Percentiles rank a stretch among this genome's conserved stretches.
Conservation (phyloP, 1,140 invertebrate genomes). For the Aleiodes sp. region DNA sequence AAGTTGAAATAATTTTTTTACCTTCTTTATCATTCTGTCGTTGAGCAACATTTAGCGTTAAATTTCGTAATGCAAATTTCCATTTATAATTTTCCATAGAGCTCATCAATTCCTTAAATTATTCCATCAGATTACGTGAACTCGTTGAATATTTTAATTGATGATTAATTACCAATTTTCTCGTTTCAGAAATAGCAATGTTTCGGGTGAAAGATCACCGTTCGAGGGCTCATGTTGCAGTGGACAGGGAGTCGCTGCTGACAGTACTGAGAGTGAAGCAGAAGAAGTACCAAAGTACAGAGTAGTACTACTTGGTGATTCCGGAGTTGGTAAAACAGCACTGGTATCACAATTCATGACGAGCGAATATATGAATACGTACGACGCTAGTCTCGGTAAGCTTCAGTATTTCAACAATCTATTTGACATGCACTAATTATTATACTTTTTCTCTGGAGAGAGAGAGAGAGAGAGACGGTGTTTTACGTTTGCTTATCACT, state of each 20-base stretch:
- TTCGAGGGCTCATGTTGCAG: constrained; percentile 87
- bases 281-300: constrained; percentile 75
- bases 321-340: constrained; percentile 89
- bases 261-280: constrained; percentile 69
- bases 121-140: not conserved
- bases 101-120: not conserved
- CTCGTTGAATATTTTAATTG: not conserved
- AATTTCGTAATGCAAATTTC: no score
- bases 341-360: constrained; percentile 93
- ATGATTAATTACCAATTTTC: not conserved
- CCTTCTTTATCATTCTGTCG: not conserved
- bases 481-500: not conserved
- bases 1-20: not conserved
- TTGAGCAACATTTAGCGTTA: not conserved
- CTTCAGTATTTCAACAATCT: constrained; percentile 28
- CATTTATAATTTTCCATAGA: no score
- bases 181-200: constrained; percentile 65
- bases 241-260: constrained; percentile 66
- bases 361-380: constrained; percentile 92
- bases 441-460: not conserved
- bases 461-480: no score
- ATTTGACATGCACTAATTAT: constrained; percentile 28
- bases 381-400: constrained; percentile 87
- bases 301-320: constrained; percentile 84
- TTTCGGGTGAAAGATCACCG: constrained; percentile 81